phyloP scores from a whole-genome alignment of 2,113 vertebrate species.

The Prochilodus magdalenae region DNA sequence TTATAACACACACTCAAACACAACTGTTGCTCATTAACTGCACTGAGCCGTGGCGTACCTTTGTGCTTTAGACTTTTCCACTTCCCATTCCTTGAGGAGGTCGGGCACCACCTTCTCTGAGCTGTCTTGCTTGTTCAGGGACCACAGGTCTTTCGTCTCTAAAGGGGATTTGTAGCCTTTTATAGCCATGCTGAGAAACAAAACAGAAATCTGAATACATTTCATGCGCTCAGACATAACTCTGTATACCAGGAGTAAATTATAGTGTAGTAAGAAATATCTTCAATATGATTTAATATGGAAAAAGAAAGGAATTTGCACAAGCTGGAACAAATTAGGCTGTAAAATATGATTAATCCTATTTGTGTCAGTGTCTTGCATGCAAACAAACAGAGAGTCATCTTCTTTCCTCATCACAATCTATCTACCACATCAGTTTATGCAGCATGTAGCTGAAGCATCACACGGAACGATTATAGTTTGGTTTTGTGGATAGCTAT shows the following conservation, averaged over 20 bases:
- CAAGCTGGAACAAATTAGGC: too few relatives aligned
- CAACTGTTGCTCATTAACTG: background rate
- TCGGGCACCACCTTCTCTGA: slow-evolving; percentile 80
- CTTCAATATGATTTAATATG: too few relatives aligned
- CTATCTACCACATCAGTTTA: background rate
- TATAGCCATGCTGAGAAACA: slow-evolving; percentile 83
- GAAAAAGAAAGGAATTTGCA: background rate
- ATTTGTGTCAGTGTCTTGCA: too few relatives aligned
- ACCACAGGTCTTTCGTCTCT: slow-evolving; percentile 91
- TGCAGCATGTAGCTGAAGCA: background rate
- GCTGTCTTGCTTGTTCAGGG: slow-evolving; percentile 83
- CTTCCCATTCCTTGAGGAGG: slow-evolving; percentile 87
- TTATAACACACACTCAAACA: background rate
- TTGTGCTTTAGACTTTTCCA: slow-evolving; percentile 76
- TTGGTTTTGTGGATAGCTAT: background rate
- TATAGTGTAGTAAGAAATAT: background rate
- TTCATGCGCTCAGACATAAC: background rate
- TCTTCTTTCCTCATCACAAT: too few relatives aligned
- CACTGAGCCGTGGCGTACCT: slow-evolving; percentile 62
- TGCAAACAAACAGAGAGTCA: too few relatives aligned
- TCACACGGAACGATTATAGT: background rate
- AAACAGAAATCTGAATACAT: background rate
- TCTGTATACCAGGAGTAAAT: background rate
- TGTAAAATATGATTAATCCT: too few relatives aligned
- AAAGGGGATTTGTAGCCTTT: slow-evolving; percentile 90